Base-by-base conservation (phyloP, 2,888 invertebrate species). In the Esperia sulphurella region DNA sequence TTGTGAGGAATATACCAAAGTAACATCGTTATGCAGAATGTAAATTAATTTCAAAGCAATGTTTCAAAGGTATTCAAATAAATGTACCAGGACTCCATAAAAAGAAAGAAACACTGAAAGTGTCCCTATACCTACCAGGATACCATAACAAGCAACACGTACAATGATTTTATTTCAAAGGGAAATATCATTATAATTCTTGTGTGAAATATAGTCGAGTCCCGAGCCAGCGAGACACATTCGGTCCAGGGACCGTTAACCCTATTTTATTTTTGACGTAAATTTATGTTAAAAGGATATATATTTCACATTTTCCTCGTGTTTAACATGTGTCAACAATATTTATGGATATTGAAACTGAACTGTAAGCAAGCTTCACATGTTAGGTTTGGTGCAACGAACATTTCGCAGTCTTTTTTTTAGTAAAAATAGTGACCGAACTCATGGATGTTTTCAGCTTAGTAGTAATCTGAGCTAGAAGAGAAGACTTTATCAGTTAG, bases 241-340 rank as follows among this genome's bases (percentile, higher is more conserved):
- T 35, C 35, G n/a, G 35, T 52, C 48, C 31, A 10, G 33, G 45
- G 13, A 41, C 37, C n/a, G 54, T 51, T 51, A 49, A 51, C 53
- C 58, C 54, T 54, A 52, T 62, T 63, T 63, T 59, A 61, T 58
- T 61, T 63, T 55, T 56, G 61, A 66, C 58, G 61, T 57, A 56
- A 68, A 71, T 75, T 71, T 74, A 71, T 71, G 71, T 65, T 54
- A 68, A 70, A 68, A 63, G 61, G 65, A 65, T 63, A 67, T 63
- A 67, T 67, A 63, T 66, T 61, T 37, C 59, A 37, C 28, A 44
- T 43, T 45, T 40, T 45, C 52, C 56, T 48, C 58, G 54, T 58
- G 56, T 62, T 60, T 68, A 61, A 58, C 54, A 46, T 54, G 51
- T 54, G 51, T 51, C 57, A 49, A 35, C 35, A n/a, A 45, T 52